Evolutionary conservation across 2,113 vertebrate species (phyloP), one percentile per base, ranked within the genome.

Genomic region (Aphelocoma coerulescens): DNA sequence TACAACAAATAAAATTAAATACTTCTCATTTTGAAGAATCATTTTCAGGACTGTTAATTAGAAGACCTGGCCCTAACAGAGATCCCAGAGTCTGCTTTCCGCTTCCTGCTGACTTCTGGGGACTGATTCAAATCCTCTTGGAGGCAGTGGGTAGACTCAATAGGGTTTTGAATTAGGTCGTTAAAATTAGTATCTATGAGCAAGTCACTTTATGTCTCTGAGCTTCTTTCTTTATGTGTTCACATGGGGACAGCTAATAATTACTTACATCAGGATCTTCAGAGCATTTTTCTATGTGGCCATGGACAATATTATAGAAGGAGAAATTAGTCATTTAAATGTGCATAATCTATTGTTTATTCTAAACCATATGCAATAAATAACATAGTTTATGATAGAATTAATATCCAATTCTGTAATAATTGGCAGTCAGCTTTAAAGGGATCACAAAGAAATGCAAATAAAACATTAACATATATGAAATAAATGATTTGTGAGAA

Each of bases 401-500:
- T 57, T 77, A 80, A 49, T 89, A 87, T 37, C 52, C 74, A 37
- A 66, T 52, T 88, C 43, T 82, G 28, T 77, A 91, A 41, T 78
- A 94, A 84, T 73, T 85, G 75, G 39, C 62, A 93, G 75, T 81
- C 78, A 95, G 37, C 54, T 84, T 58, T 74, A 89, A 73, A 84
- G 52, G 30, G 23, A 69, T 69, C n/a, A 58, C 69, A 85, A 82
- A 93, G 68, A 85, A 74, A 88, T 55, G 66, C 44, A 87, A 94
- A 95, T 94, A 87, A 91, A 96, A 66, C 41, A 92, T 95, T 94
- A 90, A 84, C 49, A 49, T 86, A 67, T 49, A 67, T 58, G 74
- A 88, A 93, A 48, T 83, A 95, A 95, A 89, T 1, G 3, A 93
- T 80, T 96, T 52, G 63, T 93, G 49, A 76, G 73, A 94, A 80